phyloP scores from a whole-genome alignment of 23 tunicate genomes.

The Trididemnum miniatum region DNA sequence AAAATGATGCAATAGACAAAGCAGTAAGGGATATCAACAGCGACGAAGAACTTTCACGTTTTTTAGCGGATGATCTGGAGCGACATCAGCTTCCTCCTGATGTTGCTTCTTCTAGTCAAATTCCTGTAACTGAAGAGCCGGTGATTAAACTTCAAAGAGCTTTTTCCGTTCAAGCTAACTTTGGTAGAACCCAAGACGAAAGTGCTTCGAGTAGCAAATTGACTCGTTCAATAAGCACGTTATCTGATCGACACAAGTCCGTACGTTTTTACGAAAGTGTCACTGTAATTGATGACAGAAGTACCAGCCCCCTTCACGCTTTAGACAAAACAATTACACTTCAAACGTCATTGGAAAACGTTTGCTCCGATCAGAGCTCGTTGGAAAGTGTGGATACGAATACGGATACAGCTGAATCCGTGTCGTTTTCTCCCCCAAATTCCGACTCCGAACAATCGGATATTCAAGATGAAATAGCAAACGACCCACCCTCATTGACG shows the following conservation, averaged over 20 bases:
- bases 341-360: slow-evolving; percentile 29
- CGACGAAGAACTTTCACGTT: slow-evolving; percentile 32
- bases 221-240: slow-evolving; percentile 11
- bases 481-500: background rate
- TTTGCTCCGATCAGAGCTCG: slow-evolving; percentile 26
- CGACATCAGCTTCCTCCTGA: background rate
- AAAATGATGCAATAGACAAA: slow-evolving; percentile 10
- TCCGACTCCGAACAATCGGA: slow-evolving; percentile 47
- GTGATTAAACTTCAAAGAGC: background rate
- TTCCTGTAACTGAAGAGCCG: background rate
- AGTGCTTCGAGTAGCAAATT: background rate
- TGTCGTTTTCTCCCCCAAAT: slow-evolving; percentile 45
- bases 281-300: slow-evolving; percentile 39
- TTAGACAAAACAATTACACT: slow-evolving; percentile 16
- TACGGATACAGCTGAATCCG: slow-evolving; percentile 32
- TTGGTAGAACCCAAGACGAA: background rate
- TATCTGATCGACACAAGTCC: slow-evolving; percentile 27
- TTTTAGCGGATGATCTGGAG: slow-evolving; percentile 42
- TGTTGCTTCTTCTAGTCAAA: background rate
- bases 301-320: slow-evolving; percentile 17
- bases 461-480: background rate
- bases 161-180: background rate
- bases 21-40: slow-evolving; percentile 31
- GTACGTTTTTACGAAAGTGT: slow-evolving; percentile 57
- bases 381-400: slow-evolving; percentile 17